phyloP scores from a whole-genome alignment of 2,888 invertebrate species.

The Eretmocerus hayati region DNA sequence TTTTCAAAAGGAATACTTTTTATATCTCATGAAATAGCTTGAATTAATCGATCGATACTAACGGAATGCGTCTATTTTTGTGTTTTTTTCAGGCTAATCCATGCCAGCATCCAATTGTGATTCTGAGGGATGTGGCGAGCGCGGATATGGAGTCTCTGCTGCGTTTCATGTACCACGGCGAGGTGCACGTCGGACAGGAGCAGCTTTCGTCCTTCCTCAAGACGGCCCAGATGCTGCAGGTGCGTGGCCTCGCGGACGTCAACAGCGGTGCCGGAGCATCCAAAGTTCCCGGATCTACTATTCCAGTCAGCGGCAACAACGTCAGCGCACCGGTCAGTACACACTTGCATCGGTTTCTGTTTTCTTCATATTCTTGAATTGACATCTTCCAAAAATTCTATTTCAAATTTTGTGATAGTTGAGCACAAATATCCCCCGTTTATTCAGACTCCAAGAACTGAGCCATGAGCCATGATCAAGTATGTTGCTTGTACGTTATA shows the following conservation, averaged over 20 bases:
- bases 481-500: too few species aligned
- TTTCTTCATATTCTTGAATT: too few species aligned
- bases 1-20: too few species aligned
- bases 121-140: conserved; percentile 76
- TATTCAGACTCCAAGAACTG: too few species aligned
- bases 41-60: too few species aligned
- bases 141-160: conserved; percentile 81
- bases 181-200: conserved; percentile 83
- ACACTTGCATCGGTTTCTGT: neutral
- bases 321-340: conserved; percentile 64
- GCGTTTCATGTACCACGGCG: conserved; percentile 89
- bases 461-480: too few species aligned
- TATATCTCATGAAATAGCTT: too few species aligned
- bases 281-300: conserved; percentile 14
- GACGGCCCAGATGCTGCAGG: conserved; percentile 81
- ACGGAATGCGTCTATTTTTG: too few species aligned
- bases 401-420: too few species aligned
- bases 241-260: conserved; percentile 79
- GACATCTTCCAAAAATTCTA: too few species aligned
- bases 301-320: conserved; percentile 53
- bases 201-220: conserved; percentile 78
- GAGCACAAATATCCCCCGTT: too few species aligned
- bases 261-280: conserved; percentile 45
- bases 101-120: conserved; percentile 85
- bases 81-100: conserved; percentile 61